These are phyloP conservation scores for Agrotis segetum DNA, from an alignment of 2,888 invertebrate genomes.

Conservation along the genomic window DNA sequence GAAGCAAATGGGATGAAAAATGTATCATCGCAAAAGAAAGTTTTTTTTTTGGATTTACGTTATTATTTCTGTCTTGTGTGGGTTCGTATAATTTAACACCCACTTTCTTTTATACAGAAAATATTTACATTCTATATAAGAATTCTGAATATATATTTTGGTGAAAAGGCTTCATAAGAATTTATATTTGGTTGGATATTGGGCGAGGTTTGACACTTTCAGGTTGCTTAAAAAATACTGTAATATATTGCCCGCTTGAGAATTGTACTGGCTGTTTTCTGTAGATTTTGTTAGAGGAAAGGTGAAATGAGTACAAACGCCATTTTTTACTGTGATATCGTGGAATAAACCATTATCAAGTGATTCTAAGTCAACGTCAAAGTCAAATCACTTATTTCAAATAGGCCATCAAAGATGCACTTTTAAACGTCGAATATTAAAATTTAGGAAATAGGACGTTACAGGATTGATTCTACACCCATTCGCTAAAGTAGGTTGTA, in stretches of 20 bases:
- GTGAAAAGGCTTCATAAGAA: slow-evolving; percentile 30
- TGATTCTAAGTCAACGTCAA: no score
- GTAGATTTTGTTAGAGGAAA: not conserved
- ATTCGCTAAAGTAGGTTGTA: no score
- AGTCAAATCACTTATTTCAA: no score
- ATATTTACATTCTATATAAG: slow-evolving; percentile 20
- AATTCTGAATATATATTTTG: slow-evolving; percentile 26
- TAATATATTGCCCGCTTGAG: slow-evolving; percentile 16
- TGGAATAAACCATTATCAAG: no score
- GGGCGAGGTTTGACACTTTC: slow-evolving; percentile 26
- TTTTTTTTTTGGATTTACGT: slow-evolving; percentile 14
- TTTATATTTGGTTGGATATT: slow-evolving; percentile 31
- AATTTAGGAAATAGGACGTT: no score
- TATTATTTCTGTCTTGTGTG: slow-evolving; percentile 17
- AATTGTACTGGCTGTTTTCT: not conserved
- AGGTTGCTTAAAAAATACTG: not conserved
- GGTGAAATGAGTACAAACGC: not conserved
- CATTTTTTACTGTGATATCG: no score
- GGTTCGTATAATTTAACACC: slow-evolving; percentile 18
- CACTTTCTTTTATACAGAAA: slow-evolving; percentile 8
- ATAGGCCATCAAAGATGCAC: no score
- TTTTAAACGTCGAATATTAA: no score
- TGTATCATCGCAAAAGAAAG: not conserved
- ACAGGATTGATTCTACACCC: no score
- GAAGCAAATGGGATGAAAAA: not conserved